Evolutionary conservation across 1,140 invertebrate genomes (phyloP).

Genomic region (Anoplolepis gracilipes): DNA sequence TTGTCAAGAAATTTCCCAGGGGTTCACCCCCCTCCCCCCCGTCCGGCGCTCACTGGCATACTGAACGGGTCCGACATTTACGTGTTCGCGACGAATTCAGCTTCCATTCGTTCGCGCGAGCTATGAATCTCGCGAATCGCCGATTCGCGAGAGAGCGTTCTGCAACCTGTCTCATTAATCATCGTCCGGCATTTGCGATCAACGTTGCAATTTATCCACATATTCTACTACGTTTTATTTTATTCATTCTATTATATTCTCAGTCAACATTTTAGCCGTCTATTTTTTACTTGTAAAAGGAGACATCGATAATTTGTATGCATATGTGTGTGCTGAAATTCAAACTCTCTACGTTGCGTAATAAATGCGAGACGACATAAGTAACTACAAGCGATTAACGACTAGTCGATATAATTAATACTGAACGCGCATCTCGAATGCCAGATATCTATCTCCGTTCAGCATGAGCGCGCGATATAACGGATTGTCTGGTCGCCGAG

Average conservation of each 20-base stretch:
- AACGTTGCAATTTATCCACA: not conserved
- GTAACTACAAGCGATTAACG: conserved; percentile 16
- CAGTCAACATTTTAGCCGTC: no score
- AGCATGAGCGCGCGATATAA: conserved; percentile 59
- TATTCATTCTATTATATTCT: no score
- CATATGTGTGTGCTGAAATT: not conserved
- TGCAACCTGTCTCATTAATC: not conserved
- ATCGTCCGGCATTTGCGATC: not conserved
- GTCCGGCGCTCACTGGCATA: conserved; percentile 70
- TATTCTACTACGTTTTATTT: not conserved
- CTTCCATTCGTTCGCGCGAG: conserved; percentile 4
- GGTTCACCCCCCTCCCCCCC: conserved; percentile 62
- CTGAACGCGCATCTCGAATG: not conserved
- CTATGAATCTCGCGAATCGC: not conserved
- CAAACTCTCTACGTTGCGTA: not conserved
- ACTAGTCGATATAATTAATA: conserved; percentile 35
- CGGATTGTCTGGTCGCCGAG: conserved; percentile 62
- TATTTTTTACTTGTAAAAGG: not conserved
- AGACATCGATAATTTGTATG: not conserved
- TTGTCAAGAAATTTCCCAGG: conserved; percentile 77
- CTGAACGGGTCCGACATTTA: conserved; percentile 60
- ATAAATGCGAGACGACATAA: not conserved
- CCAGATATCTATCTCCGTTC: conserved; percentile 22
- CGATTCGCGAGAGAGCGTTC: not conserved
- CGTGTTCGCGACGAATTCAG: conserved; percentile 28